Conservation (phyloP, 2,888 invertebrate species). For the Drosophila mulleri region DNA sequence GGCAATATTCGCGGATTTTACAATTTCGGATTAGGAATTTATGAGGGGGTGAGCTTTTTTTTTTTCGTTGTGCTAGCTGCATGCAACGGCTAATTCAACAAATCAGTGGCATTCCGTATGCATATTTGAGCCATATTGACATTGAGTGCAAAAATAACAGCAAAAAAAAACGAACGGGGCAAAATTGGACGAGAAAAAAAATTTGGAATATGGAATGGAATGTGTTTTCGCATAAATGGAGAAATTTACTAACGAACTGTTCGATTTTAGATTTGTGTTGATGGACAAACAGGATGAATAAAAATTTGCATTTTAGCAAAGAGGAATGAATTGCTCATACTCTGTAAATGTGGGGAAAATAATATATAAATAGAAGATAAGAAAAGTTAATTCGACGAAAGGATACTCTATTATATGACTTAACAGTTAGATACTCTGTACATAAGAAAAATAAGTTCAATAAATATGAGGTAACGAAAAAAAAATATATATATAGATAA, state of each 20-base stretch:
- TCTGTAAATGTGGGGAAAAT: background rate
- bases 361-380: too few relatives aligned
- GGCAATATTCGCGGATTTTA: conserved; percentile 14
- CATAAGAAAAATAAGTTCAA: too few relatives aligned
- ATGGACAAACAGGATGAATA: conserved; percentile 17
- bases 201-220: background rate
- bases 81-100: conserved; percentile 39
- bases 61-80: background rate
- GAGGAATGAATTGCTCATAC: background rate
- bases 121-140: conserved; percentile 52
- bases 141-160: conserved; percentile 2
- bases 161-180: background rate
- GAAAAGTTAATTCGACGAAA: background rate
- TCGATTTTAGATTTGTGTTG: conserved; percentile 37
- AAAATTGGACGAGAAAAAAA: conserved; percentile 2
- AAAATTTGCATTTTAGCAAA: background rate
- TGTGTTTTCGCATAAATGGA: conserved; percentile 20
- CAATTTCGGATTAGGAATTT: conserved; percentile 2
- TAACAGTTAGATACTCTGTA: background rate
- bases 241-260: conserved; percentile 49
- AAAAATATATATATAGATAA: too few relatives aligned
- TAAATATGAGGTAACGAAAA: too few relatives aligned
- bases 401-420: background rate
- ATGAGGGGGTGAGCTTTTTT: background rate
- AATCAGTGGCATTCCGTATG: conserved; percentile 51